Evolutionary conservation across 1,140 invertebrate genomes (phyloP).

Genomic region (Pseudomyrmex gracilis): DNA sequence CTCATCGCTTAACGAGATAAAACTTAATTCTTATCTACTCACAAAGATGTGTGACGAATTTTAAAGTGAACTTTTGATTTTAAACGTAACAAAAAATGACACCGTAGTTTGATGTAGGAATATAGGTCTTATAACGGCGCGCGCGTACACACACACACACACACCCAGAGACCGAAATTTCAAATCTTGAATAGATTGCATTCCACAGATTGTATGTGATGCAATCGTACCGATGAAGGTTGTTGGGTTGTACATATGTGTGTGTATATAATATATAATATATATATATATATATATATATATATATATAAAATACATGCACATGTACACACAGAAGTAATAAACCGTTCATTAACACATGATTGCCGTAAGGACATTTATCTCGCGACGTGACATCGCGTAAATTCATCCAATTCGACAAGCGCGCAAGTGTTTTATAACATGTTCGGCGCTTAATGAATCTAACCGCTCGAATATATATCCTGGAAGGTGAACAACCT

Average conservation of each 20-base stretch:
- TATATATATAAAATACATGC: too few relatives aligned
- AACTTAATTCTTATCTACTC: background rate
- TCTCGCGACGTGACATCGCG: constrained; percentile 17
- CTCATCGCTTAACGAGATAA: background rate
- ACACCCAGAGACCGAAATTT: too few relatives aligned
- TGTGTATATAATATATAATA: background rate
- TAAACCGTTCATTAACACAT: constrained; percentile 34
- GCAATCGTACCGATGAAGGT: constrained; percentile 3
- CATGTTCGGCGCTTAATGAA: constrained; percentile 55
- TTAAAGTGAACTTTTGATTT: background rate
- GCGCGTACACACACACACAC: constrained; percentile 8
- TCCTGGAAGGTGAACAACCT: constrained; percentile 69
- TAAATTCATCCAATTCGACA: constrained; percentile 31
- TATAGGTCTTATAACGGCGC: constrained; percentile 42
- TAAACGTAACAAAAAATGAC: background rate
- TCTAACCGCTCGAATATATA: constrained; percentile 65
- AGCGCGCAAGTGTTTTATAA: constrained; percentile 13
- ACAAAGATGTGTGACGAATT: background rate
- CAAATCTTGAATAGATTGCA: constrained; percentile 35
- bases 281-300: background rate
- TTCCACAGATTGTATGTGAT: constrained; percentile 21
- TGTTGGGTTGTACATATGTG: background rate
- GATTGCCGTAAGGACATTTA: constrained; percentile 40
- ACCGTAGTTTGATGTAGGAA: constrained; percentile 23
- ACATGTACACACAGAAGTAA: constrained; percentile 21